Evolutionary conservation across 2,888 invertebrate genomes (phyloP).

Genomic region (Pycnomerus fuliginosus): DNA sequence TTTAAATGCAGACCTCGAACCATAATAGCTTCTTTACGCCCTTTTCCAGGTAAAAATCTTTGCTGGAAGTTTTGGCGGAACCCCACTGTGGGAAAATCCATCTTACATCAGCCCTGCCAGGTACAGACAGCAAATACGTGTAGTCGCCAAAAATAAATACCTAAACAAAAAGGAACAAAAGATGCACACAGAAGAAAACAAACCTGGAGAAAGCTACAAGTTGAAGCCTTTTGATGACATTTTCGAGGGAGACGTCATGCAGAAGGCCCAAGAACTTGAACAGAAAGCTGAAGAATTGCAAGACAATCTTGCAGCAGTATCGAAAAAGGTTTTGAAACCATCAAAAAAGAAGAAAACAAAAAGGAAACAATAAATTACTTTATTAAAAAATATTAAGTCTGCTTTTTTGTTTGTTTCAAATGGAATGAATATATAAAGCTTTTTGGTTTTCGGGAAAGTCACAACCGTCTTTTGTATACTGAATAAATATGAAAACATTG

Average conservation of each 20-base stretch:
- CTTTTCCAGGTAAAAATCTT: conserved; percentile 87
- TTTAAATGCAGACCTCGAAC: too few species aligned
- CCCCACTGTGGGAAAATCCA: conserved; percentile 91
- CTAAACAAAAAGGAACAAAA: conserved; percentile 79
- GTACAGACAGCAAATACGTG: conserved; percentile 64
- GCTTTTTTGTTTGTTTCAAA: neutral
- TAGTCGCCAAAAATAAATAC: conserved; percentile 59
- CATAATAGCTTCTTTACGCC: too few species aligned
- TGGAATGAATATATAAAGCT: too few species aligned
- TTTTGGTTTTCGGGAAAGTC: too few species aligned
- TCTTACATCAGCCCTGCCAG: conserved; percentile 87
- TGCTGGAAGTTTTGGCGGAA: conserved; percentile 90
- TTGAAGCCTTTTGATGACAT: conserved; percentile 73
- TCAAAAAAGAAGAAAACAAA: conserved; percentile 12
- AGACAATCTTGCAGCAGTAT: neutral
- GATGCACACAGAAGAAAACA: conserved; percentile 68
- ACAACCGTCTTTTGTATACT: too few species aligned
- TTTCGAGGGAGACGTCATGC: conserved; percentile 64
- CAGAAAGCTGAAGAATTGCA: conserved; percentile 6
- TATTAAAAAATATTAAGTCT: neutral
- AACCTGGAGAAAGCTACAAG: conserved; percentile 72
- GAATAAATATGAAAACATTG: too few species aligned
- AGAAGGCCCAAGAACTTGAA: conserved; percentile 58
- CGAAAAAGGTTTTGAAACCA: conserved; percentile 7
- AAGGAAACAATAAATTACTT: conserved; percentile 5